Percentiles rank a stretch among this genome's conserved stretches.
Evolutionary conservation across 1,140 invertebrate species (phyloP).

Genomic region (Conopomorpha cramerella): DNA sequence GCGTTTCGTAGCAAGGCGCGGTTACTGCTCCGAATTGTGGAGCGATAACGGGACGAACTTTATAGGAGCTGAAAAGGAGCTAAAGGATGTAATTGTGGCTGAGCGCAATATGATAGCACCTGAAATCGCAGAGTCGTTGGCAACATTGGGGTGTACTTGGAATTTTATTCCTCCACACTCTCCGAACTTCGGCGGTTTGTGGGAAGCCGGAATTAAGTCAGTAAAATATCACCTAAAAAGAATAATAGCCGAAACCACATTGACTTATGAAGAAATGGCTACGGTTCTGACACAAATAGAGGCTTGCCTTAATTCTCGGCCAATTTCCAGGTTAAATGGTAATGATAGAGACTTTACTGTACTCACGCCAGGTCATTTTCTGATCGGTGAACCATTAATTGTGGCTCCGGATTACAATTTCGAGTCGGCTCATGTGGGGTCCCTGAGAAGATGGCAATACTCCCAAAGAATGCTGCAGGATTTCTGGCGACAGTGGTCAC

Average conservation of each 20-base stretch:
- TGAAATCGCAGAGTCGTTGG: not conserved
- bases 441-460: not conserved
- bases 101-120: not conserved
- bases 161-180: not conserved
- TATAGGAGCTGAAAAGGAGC: not conserved
- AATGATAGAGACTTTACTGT: constrained; percentile 8
- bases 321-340: constrained; percentile 6
- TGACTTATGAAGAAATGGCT: constrained; percentile 15
- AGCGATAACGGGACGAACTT: constrained; percentile 2
- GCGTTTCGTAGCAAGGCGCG: constrained; percentile 16
- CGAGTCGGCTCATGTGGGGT: not conserved
- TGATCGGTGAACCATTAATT: constrained; percentile 11
- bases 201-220: constrained; percentile 12
- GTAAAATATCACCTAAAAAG: constrained; percentile 8
- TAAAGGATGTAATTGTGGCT: not conserved
- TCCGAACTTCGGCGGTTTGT: constrained; percentile 10
- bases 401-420: not conserved
- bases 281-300: constrained; percentile 16
- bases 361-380: constrained; percentile 16
- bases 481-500: constrained; percentile 2
- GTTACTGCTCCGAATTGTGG: constrained; percentile 9
- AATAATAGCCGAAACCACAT: not conserved
- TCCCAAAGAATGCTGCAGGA: constrained; percentile 1
- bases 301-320: constrained; percentile 14
- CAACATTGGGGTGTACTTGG: not conserved